phyloP scores from a whole-genome alignment of 2,888 invertebrate genomes.

The Notodromas monacha region DNA sequence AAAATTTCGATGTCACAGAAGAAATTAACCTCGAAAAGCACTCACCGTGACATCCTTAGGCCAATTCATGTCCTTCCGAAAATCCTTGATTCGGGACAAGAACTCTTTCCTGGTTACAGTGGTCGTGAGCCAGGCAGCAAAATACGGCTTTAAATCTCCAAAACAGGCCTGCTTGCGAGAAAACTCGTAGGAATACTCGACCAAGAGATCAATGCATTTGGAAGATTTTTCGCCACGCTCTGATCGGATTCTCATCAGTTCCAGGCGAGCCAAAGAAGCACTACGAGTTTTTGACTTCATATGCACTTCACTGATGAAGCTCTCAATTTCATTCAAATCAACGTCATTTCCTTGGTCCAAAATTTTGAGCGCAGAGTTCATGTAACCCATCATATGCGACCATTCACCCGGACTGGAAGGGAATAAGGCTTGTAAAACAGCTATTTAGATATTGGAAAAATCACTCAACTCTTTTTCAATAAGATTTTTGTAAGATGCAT shows the following conservation, averaged over 20 bases:
- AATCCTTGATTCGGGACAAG: too few species aligned
- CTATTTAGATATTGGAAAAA: conserved; percentile 7
- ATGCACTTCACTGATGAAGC: background rate
- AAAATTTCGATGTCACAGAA: too few species aligned
- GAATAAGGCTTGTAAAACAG: conserved; percentile 7
- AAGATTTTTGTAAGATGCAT: conserved; percentile 34
- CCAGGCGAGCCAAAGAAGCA: background rate
- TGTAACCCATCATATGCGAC: conserved; percentile 36
- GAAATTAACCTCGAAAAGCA: too few species aligned
- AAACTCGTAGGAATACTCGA: conserved; percentile 44
- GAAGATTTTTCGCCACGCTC: too few species aligned
- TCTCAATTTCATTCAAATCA: background rate
- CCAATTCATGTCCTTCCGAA: too few species aligned
- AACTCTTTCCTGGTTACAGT: too few species aligned
- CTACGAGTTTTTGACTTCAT: background rate
- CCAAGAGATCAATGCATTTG: conserved; percentile 22
- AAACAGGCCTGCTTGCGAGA: conserved; percentile 60
- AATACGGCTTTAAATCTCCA: conserved; percentile 40
- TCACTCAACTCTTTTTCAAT: conserved; percentile 30
- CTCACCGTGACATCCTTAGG: too few species aligned
- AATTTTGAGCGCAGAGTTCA: conserved; percentile 27
- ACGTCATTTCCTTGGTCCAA: background rate
- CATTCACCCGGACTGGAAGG: conserved; percentile 28
- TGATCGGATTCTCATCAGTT: too few species aligned
- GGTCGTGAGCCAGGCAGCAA: too few species aligned